These are phyloP conservation scores for Metopolophium dirhodum DNA, from an alignment of 1,140 invertebrate species.

Conservation along the genomic window DNA sequence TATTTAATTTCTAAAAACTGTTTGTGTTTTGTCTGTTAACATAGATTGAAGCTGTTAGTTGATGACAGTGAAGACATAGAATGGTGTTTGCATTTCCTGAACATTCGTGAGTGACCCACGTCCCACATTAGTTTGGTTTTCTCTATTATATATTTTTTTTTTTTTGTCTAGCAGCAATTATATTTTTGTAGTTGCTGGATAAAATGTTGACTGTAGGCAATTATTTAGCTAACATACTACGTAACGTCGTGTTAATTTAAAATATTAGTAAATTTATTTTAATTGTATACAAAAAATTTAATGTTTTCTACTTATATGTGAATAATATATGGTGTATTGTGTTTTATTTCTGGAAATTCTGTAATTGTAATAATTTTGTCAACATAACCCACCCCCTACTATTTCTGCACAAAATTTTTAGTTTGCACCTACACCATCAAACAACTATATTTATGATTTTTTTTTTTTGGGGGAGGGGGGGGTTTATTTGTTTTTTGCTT, in stretches of 20 bases:
- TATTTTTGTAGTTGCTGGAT: not conserved
- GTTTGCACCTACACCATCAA: not conserved
- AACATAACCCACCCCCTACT: not conserved
- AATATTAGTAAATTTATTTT: constrained; percentile 52
- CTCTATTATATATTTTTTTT: not conserved
- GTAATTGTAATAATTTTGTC: constrained; percentile 21
- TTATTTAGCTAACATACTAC: constrained; percentile 43
- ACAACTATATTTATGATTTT: not conserved
- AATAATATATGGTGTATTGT: constrained; percentile 42
- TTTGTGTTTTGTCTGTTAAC: not conserved
- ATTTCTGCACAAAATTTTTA: not conserved
- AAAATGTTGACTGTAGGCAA: constrained; percentile 14
- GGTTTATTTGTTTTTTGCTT: constrained; percentile 13
- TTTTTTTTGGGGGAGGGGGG: not conserved
- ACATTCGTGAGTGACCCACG: not conserved
- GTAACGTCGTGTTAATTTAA: constrained; percentile 17
- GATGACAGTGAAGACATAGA: constrained; percentile 62
- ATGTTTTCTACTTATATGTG: constrained; percentile 41
- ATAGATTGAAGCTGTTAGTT: constrained; percentile 60
- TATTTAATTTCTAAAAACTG: not conserved
- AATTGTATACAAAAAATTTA: constrained; percentile 27
- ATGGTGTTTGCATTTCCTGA: constrained; percentile 61
- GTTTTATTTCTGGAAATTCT: not conserved
- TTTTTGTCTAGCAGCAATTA: not conserved
- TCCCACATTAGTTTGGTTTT: not conserved